Base-by-base conservation (phyloP, 1,140 invertebrate genomes). In the Drosophila kanapiae region DNA sequence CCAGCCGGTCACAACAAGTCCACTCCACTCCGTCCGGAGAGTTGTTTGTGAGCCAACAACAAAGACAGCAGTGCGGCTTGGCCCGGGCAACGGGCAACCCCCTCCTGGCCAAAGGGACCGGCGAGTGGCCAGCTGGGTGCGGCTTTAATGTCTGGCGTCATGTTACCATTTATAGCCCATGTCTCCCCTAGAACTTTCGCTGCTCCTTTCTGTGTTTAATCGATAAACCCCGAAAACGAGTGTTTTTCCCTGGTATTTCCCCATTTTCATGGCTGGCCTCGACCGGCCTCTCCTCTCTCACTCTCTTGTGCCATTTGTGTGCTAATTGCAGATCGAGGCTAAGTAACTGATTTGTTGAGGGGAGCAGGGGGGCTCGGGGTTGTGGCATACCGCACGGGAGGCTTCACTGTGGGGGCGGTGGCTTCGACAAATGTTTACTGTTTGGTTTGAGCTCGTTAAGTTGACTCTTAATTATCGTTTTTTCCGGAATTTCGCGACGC, bases 61-160 rank as follows among this genome's bases (percentile, higher is more conserved):
- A 85, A 59, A 1, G 59, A 47, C 11, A 77, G 33, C 11, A 67
- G 51, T 18, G 5, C 33, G 4, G 4, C 9, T 9, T 33, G 29
- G 13, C 70, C 53, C 54, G 35, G 59, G 59, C 74, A 67, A 87
- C 23, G 23, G 23, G 23, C 23, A 1, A 23, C 75, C 80, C 62
- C 84, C n/a, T n/a, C 84, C 85, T 60, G 69, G 42, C 69, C 78
- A 71, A 60, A 23, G 76, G 84, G 77, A 81, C 56, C 69, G 38
- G 60, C 67, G 60, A 80, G 48, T 76, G 45, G 60, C 60, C 51
- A 45, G 67, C 48, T 71, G 85, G 84, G 84, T 67, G 84, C 85
- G 85, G 84, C 69, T 78, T 90, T 90, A 80, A 75, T 77, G 62
- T 61, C 79, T 88, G 85, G 77, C 85, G 84, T 88, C 85, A 88